These are phyloP conservation scores for Sphyrna mokarran DNA, from an alignment of 2,113 vertebrate species.

Conservation along the genomic window DNA sequence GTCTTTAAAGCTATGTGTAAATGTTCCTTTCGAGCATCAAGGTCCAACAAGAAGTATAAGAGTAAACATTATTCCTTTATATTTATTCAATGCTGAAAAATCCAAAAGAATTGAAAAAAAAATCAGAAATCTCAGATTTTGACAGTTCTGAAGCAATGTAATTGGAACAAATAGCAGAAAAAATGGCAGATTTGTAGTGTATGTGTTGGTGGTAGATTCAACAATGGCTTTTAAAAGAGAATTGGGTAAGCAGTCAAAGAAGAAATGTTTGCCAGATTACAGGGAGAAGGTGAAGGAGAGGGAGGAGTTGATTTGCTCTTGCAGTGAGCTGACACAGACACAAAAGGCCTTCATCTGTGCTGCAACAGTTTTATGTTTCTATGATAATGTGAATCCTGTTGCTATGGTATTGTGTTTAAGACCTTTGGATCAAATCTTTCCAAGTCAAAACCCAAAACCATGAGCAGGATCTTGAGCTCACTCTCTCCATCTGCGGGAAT, in stretches of 20 bases:
- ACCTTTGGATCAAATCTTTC: not conserved
- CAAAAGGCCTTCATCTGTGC: too few species aligned
- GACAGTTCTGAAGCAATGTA: not conserved
- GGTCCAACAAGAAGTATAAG: not conserved
- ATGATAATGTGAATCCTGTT: not conserved
- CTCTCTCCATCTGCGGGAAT: too few species aligned
- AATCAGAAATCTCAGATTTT: not conserved
- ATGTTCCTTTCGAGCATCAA: not conserved
- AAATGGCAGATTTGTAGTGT: not conserved
- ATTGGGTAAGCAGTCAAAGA: too few species aligned
- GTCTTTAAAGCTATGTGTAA: not conserved
- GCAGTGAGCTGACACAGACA: too few species aligned
- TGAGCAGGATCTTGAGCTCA: too few species aligned
- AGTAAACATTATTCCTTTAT: not conserved
- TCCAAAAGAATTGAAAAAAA: not conserved
- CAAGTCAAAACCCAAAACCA: not conserved
- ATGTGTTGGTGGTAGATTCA: too few species aligned
- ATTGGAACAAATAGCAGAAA: not conserved
- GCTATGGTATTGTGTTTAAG: not conserved
- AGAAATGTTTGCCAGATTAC: too few species aligned
- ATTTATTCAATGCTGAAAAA: not conserved
- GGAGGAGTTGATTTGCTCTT: too few species aligned
- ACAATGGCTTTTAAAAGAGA: too few species aligned
- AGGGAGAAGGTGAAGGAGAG: too few species aligned
- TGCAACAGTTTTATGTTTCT: too few species aligned